phyloP scores from a whole-genome alignment of 2,888 invertebrate species.

The Drosophila niveifrons region DNA sequence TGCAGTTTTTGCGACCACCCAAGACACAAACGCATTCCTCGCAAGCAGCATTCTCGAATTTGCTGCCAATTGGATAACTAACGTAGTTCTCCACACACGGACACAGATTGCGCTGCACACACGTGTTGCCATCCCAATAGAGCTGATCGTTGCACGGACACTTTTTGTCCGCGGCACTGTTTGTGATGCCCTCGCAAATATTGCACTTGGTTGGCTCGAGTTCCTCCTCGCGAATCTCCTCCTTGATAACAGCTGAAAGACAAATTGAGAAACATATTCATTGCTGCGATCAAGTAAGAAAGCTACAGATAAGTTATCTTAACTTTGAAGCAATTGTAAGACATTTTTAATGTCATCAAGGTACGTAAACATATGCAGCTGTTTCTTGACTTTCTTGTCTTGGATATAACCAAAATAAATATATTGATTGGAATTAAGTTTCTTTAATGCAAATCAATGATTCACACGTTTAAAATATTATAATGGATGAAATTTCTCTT shows the following conservation, averaged over 20 bases:
- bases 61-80: slow-evolving; percentile 90
- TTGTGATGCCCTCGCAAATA: slow-evolving; percentile 84
- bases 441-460: too few species aligned
- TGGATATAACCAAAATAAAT: too few species aligned
- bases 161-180: slow-evolving; percentile 39
- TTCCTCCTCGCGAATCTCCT: slow-evolving; percentile 48
- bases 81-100: slow-evolving; percentile 91
- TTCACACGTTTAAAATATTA: too few species aligned
- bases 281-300: too few species aligned
- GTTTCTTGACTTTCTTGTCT: too few species aligned
- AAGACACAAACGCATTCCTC: slow-evolving; percentile 92
- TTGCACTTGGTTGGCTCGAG: slow-evolving; percentile 86
- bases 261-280: background rate
- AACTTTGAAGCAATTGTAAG: too few species aligned
- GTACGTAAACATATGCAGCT: too few species aligned
- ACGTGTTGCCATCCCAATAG: slow-evolving; percentile 91
- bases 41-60: slow-evolving; percentile 90
- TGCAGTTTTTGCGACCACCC: slow-evolving; percentile 90
- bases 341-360: too few species aligned
- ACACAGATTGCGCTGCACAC: slow-evolving; percentile 90
- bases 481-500: too few species aligned
- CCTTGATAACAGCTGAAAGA: slow-evolving; percentile 71
- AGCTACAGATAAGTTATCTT: too few species aligned
- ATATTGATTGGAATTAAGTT: too few species aligned
- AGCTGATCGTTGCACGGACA: slow-evolving; percentile 87